Base-by-base conservation (phyloP, 2,113 vertebrate species). In the Hemibagrus wyckioides region DNA sequence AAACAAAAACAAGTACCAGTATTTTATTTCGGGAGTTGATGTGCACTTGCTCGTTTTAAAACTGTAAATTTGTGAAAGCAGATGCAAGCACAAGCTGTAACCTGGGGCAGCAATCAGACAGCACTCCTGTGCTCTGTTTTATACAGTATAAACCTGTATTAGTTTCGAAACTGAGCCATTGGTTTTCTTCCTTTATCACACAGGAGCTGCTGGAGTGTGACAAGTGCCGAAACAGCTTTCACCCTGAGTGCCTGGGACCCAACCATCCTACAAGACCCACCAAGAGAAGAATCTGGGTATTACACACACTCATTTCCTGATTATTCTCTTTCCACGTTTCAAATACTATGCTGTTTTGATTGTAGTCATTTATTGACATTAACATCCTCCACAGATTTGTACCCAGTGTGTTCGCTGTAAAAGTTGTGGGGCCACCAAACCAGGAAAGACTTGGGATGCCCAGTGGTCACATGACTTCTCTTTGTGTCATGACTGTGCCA, bases 171-270 rank as follows among this genome's bases (percentile, higher is more conserved):
- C 57, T 25, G 36, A 80, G 13, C 63, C 36, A 11, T 6, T n/a
- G 0, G 17, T 86, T 63, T 6, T 54, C 14, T 87, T 71, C 63
- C 28, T 41, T 57, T 33, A n/a, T 87, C 80, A 44, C 50, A 57
- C 87, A 98, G 96, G 97, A 98, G 93, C 94, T 99, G 93, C 95
- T 99, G 90, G 97, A 99, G 95, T 99, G 99, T 92, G 97, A 97
- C 92, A 99, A 99, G 97, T 99, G 99, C 97, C 97, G 97, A 94
- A 99, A 99, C 96, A 99, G 97, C 96, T 99, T 98, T 96, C 99
- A 99, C 96, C 98, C 98, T 2, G 99, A 99, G 97, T 99, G 99
- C 97, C 97, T 99, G 96, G 97, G 96, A 94, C 97, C 99, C 90
- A 99, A 99, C 94, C 98, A 99, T 95, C 99, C 98, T 59, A 97